Evolutionary conservation across 2,888 invertebrate genomes (phyloP).

Genomic region (Drosophila mimetica): DNA sequence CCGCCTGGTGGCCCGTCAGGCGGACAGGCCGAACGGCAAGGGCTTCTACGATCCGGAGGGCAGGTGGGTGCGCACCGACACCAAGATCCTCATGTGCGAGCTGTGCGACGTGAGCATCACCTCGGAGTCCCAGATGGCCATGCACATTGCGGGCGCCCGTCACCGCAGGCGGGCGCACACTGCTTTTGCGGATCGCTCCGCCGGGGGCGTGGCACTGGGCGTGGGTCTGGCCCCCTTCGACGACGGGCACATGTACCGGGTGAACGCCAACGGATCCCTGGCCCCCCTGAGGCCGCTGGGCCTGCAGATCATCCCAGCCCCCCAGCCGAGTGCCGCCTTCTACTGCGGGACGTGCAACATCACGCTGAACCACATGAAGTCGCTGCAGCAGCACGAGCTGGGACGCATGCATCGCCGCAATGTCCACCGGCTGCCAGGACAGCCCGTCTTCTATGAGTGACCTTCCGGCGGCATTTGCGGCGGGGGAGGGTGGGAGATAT

Average conservation of each 20-base stretch:
- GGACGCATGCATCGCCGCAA: conserved; percentile 60
- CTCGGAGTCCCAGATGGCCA: conserved; percentile 65
- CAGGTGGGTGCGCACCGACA: conserved; percentile 67
- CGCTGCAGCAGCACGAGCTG: conserved; percentile 64
- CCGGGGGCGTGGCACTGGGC: background rate
- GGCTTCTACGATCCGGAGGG: conserved; percentile 55
- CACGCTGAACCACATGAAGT: conserved; percentile 65
- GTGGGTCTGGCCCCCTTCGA: conserved; percentile 14
- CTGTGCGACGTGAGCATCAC: conserved; percentile 68
- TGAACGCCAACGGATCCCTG: conserved; percentile 17
- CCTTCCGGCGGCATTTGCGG: background rate
- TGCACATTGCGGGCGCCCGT: conserved; percentile 61
- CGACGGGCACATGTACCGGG: conserved; percentile 13
- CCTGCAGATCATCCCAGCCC: conserved; percentile 1
- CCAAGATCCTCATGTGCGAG: conserved; percentile 60
- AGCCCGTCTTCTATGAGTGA: conserved; percentile 13
- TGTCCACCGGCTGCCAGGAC: conserved; percentile 20
- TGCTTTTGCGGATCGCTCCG: background rate
- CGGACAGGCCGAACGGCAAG: conserved; percentile 49
- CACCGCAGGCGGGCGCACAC: conserved; percentile 57
- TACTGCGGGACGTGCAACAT: conserved; percentile 64
- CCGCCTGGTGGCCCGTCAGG: conserved; percentile 54
- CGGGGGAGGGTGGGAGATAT: background rate
- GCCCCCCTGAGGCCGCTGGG: conserved; percentile 54
- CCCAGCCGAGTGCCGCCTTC: conserved; percentile 38